These are phyloP conservation scores for Pristionchus entomophagus DNA, from an alignment of 2,888 invertebrate genomes.

Conservation along the genomic window DNA sequence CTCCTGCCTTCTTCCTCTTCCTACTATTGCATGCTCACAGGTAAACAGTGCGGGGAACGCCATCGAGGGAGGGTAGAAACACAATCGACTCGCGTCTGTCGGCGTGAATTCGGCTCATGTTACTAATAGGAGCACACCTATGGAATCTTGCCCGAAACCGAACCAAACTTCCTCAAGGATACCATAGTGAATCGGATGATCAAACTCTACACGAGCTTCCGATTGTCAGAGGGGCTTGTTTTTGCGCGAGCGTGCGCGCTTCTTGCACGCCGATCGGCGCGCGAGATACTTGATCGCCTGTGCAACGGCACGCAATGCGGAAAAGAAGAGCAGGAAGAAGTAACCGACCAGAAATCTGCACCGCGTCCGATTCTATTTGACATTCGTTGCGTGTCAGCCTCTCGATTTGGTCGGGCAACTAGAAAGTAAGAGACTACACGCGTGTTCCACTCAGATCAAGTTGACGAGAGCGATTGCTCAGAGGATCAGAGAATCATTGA, in stretches of 20 bases:
- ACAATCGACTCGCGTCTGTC: background rate
- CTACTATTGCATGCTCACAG: constrained; percentile 27
- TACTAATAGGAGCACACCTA: background rate
- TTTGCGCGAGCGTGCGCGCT: background rate
- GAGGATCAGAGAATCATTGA: no score
- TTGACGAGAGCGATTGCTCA: background rate
- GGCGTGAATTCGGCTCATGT: background rate
- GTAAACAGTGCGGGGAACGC: constrained; percentile 12
- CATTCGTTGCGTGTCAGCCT: background rate
- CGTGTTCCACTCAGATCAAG: background rate
- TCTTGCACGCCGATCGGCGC: background rate
- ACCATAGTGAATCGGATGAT: no score
- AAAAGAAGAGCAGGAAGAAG: constrained; percentile 6
- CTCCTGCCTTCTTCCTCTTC: constrained; percentile 25
- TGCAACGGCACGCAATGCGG: background rate
- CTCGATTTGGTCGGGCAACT: constrained; percentile 30
- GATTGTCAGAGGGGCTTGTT: background rate
- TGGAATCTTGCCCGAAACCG: no score
- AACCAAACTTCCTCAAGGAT: no score
- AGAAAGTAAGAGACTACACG: background rate
- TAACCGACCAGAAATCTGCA: constrained; percentile 15
- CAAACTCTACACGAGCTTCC: no score
- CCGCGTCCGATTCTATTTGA: background rate
- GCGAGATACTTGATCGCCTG: constrained; percentile 9
- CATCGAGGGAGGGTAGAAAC: background rate